Evolutionary conservation across 1,140 invertebrate genomes (phyloP).

Genomic region (Penaeus vannamei): DNA sequence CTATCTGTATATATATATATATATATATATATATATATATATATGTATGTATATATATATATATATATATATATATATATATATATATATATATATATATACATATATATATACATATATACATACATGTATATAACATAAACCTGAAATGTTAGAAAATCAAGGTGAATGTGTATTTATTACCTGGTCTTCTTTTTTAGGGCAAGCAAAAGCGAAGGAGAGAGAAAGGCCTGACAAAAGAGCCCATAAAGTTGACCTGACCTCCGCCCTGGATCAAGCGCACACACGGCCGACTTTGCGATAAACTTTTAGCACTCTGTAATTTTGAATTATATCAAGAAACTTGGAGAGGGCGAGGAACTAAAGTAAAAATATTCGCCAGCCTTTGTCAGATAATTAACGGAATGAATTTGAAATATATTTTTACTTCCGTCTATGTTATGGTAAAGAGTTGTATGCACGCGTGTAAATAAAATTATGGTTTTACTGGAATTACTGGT

Average conservation of each 20-base stretch:
- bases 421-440: not conserved
- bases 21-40: not conserved
- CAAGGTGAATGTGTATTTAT: too few species aligned
- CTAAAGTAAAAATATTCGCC: not conserved
- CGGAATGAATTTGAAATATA: not conserved
- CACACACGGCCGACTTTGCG: not conserved
- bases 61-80: constrained; percentile 41
- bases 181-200: too few species aligned
- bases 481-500: too few species aligned
- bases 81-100: constrained; percentile 3
- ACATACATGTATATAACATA: too few species aligned
- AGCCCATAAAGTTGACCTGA: too few species aligned
- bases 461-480: too few species aligned
- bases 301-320: constrained; percentile 14
- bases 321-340: constrained; percentile 41
- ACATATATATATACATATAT: not conserved
- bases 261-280: not conserved
- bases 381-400: not conserved
- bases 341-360: constrained; percentile 2
- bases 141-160: too few species aligned
- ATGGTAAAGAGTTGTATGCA: too few species aligned
- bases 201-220: too few species aligned
- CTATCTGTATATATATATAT: not conserved
- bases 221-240: too few species aligned
- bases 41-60: constrained; percentile 35